Evolutionary conservation across 2,888 invertebrate genomes (phyloP), one percentile per base, ranked within the genome.

Genomic region (Meganola albula): DNA sequence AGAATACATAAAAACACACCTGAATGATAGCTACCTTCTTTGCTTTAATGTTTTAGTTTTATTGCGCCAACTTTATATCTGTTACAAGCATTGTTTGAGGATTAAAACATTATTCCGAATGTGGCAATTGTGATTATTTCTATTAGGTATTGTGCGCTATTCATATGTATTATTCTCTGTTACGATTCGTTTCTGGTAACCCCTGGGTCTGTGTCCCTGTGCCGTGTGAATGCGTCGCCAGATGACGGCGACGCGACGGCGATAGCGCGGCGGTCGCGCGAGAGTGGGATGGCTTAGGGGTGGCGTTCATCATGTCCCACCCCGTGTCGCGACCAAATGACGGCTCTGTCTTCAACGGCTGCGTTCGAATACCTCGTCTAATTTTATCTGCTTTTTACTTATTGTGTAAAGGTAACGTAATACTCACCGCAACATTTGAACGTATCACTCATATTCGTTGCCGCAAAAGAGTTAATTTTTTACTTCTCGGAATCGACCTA

Each of bases 141-240:
- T 74, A 76, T 75, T 75, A 67, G 65, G 67, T 67, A 69, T 63
- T 50, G 50, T 52, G 47, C 45, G 48, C 42, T 55, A 60, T 69
- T 75, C 66, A 69, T 69, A 78, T 74, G 76, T 72, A 79, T 77
- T 82, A 79, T 77, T 76, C 79, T 77, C 74, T 76, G 80, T 82
- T 77, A 74, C 78, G 77, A 80, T 75, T 82, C 74, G 78, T 67
- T 74, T 69, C 73, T 78, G 74, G 78, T 76, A 58, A 66, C 73
- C 78, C 78, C 75, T 73, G n/a, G n/a, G n/a, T n/a, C n/a, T n/a
- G n/a, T n/a, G n/a, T n/a, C n/a, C n/a, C n/a, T n/a, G 37, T 48
- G 40, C 37, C 57, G 62, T 72, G 68, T 73, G 75, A 75, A 69
- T 67, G 69, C 67, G 59, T 60, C 61, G 78, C 77, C 83, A 80